Evolutionary conservation across 2,113 vertebrate genomes (phyloP).

Genomic region (Romanogobio albipinnatus): DNA sequence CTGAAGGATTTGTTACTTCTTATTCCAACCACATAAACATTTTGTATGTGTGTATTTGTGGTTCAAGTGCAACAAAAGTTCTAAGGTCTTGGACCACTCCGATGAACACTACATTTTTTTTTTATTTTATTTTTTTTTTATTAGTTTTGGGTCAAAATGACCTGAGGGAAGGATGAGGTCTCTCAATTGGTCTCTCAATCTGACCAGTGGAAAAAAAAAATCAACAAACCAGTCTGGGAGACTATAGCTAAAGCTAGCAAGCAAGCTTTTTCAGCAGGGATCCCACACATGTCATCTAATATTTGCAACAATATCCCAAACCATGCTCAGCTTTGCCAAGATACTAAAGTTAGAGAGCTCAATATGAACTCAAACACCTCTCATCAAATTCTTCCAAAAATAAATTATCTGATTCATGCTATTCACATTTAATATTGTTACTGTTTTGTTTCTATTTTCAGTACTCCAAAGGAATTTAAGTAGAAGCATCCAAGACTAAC

Average conservation of each 20-base stretch:
- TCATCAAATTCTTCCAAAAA: not conserved
- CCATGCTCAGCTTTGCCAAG: not conserved
- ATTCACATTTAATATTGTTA: not conserved
- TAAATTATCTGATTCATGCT: not conserved
- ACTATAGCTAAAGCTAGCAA: not conserved
- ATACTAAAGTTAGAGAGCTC: not conserved
- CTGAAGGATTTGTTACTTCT: too few species aligned
- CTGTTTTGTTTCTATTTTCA: not conserved
- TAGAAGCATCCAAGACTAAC: not conserved
- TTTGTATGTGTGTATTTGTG: too few species aligned
- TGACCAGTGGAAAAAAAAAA: not conserved
- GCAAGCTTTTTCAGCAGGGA: not conserved
- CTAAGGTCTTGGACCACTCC: too few species aligned
- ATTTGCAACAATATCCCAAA: not conserved
- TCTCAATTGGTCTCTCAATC: not conserved
- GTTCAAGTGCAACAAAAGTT: too few species aligned
- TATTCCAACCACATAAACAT: too few species aligned
- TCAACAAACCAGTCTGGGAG: not conserved
- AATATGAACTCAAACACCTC: not conserved
- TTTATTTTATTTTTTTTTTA: too few species aligned
- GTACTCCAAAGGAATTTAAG: not conserved
- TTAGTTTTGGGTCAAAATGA: too few species aligned
- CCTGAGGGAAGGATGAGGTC: too few species aligned
- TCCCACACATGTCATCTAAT: not conserved
- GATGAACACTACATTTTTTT: too few species aligned